Evolutionary conservation across 2,888 invertebrate species (phyloP), one percentile per base, ranked within the genome.

Genomic region (Drosophila austrosaltans): DNA sequence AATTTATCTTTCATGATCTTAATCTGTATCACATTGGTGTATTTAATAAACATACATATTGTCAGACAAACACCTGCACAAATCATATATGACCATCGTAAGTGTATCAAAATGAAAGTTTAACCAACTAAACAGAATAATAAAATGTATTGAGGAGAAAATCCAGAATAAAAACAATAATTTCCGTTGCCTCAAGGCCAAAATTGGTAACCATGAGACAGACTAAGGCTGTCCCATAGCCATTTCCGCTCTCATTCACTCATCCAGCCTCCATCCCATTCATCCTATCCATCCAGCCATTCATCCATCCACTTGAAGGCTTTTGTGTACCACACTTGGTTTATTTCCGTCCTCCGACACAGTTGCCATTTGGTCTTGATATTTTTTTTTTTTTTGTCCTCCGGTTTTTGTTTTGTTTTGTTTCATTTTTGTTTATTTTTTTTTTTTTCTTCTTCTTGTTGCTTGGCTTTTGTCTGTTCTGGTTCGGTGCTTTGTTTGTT

Each of bases 361-460:
- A 78, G 81, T 82, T 86, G 79, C 79, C 78, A 83, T 83, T 82
- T 83, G 83, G 74, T 79, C 76, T 76, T 71, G 66, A 67, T 69
- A 22, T 20, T 22, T 48, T 7, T 48, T 20, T 20, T 48, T 48
- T 7, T 48, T 20, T 48, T 22, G 2, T 8, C 8, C 36, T 36
- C 10, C 7, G 32, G 22, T 48, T 20, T 48, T 22, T 48, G 22
- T 22, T 48, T 48, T 48, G 22, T 48, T 48, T 48, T 10, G 2
- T 12, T 16, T 20, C 1, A 10, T 25, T 48, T 79, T 77, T 69
- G 68, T 69, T 78, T 66, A 70, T 71, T 79, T 79, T 79, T 79
- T 79, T 77, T 70, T 70, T 69, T 66, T 61, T 67, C 65, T 61
- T 67, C 65, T 61, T 53, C 64, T 12, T 20, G 32, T 53, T 48